phyloP scores from a whole-genome alignment of 2,888 invertebrate species.

The Allophyes oxyacanthae region DNA sequence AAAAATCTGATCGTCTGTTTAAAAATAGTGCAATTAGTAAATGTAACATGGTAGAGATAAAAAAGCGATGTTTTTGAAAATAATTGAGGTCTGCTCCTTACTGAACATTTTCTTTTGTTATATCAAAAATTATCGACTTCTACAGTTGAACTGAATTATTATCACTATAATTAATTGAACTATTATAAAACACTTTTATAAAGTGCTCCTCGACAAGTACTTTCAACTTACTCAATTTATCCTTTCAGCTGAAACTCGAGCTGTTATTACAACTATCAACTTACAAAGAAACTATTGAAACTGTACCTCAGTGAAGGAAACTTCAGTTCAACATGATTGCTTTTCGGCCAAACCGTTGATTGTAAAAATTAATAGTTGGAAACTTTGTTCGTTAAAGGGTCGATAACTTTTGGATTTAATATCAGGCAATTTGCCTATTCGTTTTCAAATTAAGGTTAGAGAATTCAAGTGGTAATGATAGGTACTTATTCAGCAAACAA shows the following conservation, averaged over 20 bases:
- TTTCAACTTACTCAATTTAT: constrained; percentile 50
- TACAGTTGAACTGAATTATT: too few relatives aligned
- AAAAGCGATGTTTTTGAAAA: too few relatives aligned
- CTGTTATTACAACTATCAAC: constrained; percentile 56
- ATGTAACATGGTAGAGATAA: too few relatives aligned
- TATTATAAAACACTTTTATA: constrained; percentile 23
- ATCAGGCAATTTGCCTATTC: constrained; percentile 10
- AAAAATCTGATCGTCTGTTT: too few relatives aligned
- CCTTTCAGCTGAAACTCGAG: constrained; percentile 35
- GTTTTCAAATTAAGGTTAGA: too few relatives aligned
- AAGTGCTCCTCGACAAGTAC: constrained; percentile 33
- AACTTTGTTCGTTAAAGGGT: constrained; percentile 27
- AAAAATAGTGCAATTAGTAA: too few relatives aligned
- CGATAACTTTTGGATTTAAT: constrained; percentile 20
- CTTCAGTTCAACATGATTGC: constrained; percentile 52
- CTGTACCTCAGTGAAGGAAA: constrained; percentile 36
- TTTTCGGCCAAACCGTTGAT: constrained; percentile 43
- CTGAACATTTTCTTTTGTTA: too few relatives aligned
- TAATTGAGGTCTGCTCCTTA: too few relatives aligned
- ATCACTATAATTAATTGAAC: constrained; percentile 30
- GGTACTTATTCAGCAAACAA: too few relatives aligned
- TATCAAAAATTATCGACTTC: too few relatives aligned
- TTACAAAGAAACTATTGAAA: constrained; percentile 54
- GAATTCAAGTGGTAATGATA: too few relatives aligned
- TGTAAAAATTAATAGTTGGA: constrained; percentile 51